Base-by-base conservation (phyloP, 2,113 vertebrate genomes). In the Arothron firmamentum region DNA sequence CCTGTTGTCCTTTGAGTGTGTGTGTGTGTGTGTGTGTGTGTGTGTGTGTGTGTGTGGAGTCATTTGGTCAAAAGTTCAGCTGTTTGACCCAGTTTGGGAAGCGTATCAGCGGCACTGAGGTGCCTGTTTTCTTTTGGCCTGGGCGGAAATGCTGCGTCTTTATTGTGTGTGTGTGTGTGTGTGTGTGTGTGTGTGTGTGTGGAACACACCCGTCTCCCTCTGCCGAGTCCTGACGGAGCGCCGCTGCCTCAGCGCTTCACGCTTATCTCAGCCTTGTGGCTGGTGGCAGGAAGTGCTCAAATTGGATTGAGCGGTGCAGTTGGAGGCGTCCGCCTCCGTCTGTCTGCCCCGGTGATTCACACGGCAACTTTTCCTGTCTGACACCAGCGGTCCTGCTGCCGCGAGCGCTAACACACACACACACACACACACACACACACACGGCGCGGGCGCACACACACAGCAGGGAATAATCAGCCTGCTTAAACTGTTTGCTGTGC, bases 221-320 rank as follows among this genome's bases (percentile, higher is more conserved):
- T 9, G 28, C 6, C 6, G 28, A 3, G 1, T 31, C 23, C 56
- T 64, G n/a, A 45, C n/a, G 21, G 21, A 23, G 21, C 21, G 4
- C 25, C 5, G 4, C 28, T 23, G 52, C 13, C 34, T 62, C 38
- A 45, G 8, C 41, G 47, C 45, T 66, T 62, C 18, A 59, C 41
- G 45, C 60, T 14, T 17, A 50, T 58, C 47, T 49, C 53, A 43
- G 59, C 23, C 25, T 42, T 52, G 31, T 52, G 59, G 18, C 74
- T 59, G 7, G 21, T 15, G 23, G 68, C 74, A 80, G 81, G 79
- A 84, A 84, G 67, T 67, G 63, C 71, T 60, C 61, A 51, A 53
- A 68, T 82, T 70, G 72, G 82, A 86, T 60, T 89, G 69, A 80
- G 65, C 56, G 38, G 41, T 78, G 52, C 70, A 73, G 65, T 83